A percentile compares a stretch with the other conserved stretches of the same genome.
phyloP scores from a whole-genome alignment of 2,797 vertebrate genomes.

The Neoniphon sammara region DNA sequence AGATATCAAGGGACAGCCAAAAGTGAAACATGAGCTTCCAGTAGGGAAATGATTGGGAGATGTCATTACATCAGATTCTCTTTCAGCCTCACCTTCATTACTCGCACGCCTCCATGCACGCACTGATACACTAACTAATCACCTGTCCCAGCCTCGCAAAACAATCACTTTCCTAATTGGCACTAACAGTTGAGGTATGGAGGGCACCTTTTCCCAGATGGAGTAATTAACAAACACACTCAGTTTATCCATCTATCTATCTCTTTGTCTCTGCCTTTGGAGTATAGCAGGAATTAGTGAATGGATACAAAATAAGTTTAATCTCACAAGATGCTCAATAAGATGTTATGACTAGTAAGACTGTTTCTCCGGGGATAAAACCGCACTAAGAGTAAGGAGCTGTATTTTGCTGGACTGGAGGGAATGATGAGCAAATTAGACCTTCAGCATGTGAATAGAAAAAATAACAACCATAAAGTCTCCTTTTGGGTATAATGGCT shows the following conservation, averaged over 20 bases:
- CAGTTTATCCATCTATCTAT: conserved; percentile 21
- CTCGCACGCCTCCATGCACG: neutral
- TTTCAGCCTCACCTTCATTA: conserved; percentile 29
- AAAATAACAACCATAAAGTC: neutral
- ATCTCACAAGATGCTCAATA: neutral
- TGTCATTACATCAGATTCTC: conserved; percentile 18
- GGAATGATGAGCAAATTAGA: neutral
- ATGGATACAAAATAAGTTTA: conserved; percentile 14
- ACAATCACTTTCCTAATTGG: conserved; percentile 54
- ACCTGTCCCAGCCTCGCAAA: conserved; percentile 45
- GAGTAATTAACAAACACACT: conserved; percentile 50
- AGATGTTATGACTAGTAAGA: neutral
- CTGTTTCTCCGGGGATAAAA: neutral
- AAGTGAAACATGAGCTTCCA: conserved; percentile 10
- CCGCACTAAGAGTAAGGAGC: no score
- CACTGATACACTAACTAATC: conserved; percentile 33
- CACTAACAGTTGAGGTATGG: conserved; percentile 39
- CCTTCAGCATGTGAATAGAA: neutral
- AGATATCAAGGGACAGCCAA: conserved; percentile 1
- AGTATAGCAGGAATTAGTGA: conserved; percentile 10
- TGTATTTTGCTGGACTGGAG: no score
- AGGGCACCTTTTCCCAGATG: conserved; percentile 37
- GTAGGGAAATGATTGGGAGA: conserved; percentile 21
- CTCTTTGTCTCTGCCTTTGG: conserved; percentile 1
- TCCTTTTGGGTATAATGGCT: no score